Conservation (phyloP, 2,797 vertebrate species). For the Anas capensis region DNA sequence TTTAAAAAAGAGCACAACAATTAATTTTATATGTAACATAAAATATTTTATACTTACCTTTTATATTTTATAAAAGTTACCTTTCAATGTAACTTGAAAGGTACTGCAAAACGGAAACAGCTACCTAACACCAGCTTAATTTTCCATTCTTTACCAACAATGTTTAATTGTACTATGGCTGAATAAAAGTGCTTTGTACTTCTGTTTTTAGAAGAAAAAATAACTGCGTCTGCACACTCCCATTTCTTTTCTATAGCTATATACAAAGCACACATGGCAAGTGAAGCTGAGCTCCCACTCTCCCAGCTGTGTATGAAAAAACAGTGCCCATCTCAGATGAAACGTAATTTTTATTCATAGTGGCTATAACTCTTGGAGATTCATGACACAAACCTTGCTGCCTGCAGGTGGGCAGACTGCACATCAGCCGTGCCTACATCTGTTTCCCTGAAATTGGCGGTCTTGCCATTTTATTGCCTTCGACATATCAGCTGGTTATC, state of each 20-base stretch:
- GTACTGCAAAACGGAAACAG: neutral
- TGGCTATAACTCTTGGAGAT: neutral
- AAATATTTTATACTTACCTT: too few relatives aligned
- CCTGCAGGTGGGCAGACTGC: neutral
- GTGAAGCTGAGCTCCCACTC: neutral
- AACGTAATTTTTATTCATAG: rapidly evolving
- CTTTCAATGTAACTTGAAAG: neutral
- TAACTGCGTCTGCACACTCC: neutral
- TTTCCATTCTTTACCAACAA: neutral
- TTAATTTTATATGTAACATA: neutral
- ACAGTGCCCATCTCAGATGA: rapidly evolving
- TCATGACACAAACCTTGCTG: rapidly evolving
- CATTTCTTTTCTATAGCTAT: rapidly evolving
- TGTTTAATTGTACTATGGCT: neutral
- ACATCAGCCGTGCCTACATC: neutral
- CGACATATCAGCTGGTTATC: neutral
- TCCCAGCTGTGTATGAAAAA: rapidly evolving
- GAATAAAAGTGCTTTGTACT: neutral
- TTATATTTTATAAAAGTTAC: too few relatives aligned
- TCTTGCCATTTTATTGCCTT: neutral
- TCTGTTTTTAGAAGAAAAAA: neutral
- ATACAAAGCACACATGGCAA: rapidly evolving
- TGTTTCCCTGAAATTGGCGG: neutral
- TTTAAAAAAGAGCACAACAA: neutral
- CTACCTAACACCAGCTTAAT: neutral